These are phyloP conservation scores for Apamea anceps DNA, from an alignment of 2,888 invertebrate species.

Conservation along the genomic window DNA sequence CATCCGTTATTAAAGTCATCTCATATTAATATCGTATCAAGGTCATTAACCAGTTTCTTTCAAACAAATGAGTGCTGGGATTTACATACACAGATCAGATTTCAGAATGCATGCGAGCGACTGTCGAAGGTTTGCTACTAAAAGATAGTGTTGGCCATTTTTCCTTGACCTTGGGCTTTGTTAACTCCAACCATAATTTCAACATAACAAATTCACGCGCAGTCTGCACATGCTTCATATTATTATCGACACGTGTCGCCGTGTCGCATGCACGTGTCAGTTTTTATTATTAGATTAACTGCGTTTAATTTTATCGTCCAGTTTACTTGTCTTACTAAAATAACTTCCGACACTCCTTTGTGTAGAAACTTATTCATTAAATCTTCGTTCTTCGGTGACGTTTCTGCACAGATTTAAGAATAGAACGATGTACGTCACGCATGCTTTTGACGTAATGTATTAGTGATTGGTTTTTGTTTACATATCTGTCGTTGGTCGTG, in stretches of 20 bases:
- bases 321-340: slow-evolving; percentile 39
- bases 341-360: slow-evolving; percentile 9
- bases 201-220: slow-evolving; percentile 44
- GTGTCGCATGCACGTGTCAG: slow-evolving; percentile 57
- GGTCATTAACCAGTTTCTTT: background rate
- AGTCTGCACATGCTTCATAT: slow-evolving; percentile 44
- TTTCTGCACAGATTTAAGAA: slow-evolving; percentile 25
- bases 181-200: slow-evolving; percentile 36
- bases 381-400: slow-evolving; percentile 18
- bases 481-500: background rate
- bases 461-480: slow-evolving; percentile 41
- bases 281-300: slow-evolving; percentile 62
- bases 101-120: background rate
- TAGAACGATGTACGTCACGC: slow-evolving; percentile 42
- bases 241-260: slow-evolving; percentile 56
- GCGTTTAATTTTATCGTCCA: slow-evolving; percentile 36
- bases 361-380: background rate
- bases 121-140: background rate
- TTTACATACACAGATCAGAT: slow-evolving; percentile 8
- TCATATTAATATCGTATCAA: background rate
- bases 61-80: background rate
- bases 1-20: background rate
- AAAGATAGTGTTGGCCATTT: slow-evolving; percentile 9
- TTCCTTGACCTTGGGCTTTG: slow-evolving; percentile 17
- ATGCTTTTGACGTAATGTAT: slow-evolving; percentile 21